phyloP scores from a whole-genome alignment of 2,797 vertebrate genomes.

The Enteromius fasciolatus region DNA sequence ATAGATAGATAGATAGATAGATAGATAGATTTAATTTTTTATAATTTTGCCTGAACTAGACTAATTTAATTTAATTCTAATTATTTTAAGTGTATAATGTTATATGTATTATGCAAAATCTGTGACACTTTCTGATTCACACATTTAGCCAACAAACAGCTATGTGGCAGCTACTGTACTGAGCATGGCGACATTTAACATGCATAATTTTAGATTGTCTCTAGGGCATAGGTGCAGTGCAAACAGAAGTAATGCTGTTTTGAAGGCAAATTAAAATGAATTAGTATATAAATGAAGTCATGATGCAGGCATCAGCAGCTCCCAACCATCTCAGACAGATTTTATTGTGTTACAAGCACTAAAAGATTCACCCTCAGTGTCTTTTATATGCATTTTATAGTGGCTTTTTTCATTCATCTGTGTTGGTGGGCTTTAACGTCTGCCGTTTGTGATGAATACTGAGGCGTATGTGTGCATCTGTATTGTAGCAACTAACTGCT shows the following conservation, averaged over 20 bases:
- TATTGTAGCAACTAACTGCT: conserved; percentile 42
- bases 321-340: conserved; percentile 25
- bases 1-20: background rate
- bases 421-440: conserved; percentile 33
- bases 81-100: background rate
- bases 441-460: conserved; percentile 34
- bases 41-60: background rate
- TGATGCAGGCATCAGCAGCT: conserved; percentile 46
- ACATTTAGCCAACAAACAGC: conserved; percentile 20
- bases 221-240: conserved; percentile 51
- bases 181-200: conserved; percentile 57
- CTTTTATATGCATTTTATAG: conserved; percentile 40
- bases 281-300: conserved; percentile 46
- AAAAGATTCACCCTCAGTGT: conserved; percentile 38
- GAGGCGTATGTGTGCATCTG: conserved; percentile 29
- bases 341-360: conserved; percentile 25
- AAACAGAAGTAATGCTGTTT: conserved; percentile 54
- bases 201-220: conserved; percentile 56
- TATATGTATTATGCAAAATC: background rate
- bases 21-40: background rate
- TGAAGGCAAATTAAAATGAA: conserved; percentile 54
- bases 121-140: background rate
- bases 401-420: conserved; percentile 35
- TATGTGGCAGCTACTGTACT: conserved; percentile 50
- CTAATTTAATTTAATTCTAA: background rate